A percentile compares a stretch with the other conserved stretches of the same genome.
phyloP scores from a whole-genome alignment of 2,113 vertebrate species.

The Alaudala cheleensis region DNA sequence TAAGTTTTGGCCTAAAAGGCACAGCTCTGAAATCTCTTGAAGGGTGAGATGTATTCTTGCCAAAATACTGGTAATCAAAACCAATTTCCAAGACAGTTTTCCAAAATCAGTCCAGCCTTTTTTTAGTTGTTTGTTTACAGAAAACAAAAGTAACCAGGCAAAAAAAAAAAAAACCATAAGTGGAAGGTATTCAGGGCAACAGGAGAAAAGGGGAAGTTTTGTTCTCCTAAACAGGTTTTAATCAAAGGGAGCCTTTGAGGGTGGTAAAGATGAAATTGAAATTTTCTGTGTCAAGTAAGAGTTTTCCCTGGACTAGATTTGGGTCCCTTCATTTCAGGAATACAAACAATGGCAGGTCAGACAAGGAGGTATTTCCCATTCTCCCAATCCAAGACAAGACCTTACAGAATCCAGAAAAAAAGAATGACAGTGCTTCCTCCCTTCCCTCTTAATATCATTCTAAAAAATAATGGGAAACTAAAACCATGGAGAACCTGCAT shows the following conservation, averaged over 20 bases:
- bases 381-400: background rate
- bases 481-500: background rate
- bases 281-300: background rate
- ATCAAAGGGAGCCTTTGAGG: background rate
- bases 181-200: background rate
- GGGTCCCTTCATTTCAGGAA: background rate
- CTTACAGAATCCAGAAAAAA: background rate
- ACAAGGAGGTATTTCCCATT: background rate
- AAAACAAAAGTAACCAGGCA: background rate
- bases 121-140: background rate
- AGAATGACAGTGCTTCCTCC: rapidly evolving
- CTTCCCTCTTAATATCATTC: background rate
- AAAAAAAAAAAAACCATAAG: too few species aligned
- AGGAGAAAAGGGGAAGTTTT: background rate
- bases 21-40: background rate
- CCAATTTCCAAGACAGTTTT: background rate
- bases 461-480: background rate
- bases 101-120: background rate
- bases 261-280: background rate
- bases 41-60: background rate
- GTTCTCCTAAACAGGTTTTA: background rate
- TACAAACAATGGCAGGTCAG: background rate
- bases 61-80: background rate
- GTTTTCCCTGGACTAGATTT: background rate
- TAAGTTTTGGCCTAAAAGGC: background rate